phyloP scores from a whole-genome alignment of 2,113 vertebrate species.

The Sinocyclocheilus anshuiensis region DNA sequence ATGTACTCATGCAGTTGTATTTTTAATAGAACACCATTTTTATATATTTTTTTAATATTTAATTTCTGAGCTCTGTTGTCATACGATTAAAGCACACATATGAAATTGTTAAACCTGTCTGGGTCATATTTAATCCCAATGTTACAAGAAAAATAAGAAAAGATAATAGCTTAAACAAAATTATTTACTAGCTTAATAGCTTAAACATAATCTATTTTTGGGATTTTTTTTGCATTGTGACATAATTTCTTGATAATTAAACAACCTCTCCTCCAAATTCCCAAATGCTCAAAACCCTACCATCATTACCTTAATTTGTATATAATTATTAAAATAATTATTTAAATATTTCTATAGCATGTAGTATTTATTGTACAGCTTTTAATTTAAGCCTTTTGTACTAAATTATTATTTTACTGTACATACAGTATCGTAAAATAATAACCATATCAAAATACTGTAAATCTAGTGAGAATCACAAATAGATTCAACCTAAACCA shows the following conservation, averaged over 20 bases:
- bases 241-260: slow-evolving; percentile 6
- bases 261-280: neutral
- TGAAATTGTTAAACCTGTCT: neutral
- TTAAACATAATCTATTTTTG: neutral
- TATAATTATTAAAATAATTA: neutral
- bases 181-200: neutral
- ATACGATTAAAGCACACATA: neutral
- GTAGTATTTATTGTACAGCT: neutral
- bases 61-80: neutral
- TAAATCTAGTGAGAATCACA: too few species aligned
- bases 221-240: neutral
- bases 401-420: neutral
- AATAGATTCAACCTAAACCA: too few species aligned
- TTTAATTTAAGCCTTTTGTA: neutral
- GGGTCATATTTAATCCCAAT: neutral
- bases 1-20: too few species aligned
- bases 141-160: neutral
- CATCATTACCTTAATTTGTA: neutral
- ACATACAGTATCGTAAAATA: neutral
- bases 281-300: neutral
- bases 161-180: neutral
- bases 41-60: neutral
- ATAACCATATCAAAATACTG: neutral
- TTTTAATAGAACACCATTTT: too few species aligned
- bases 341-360: neutral